Percentiles rank a stretch among this genome's conserved stretches.
These are phyloP conservation scores for Colinus virginianus DNA, from an alignment of 2,113 vertebrate species.

Conservation along the genomic window DNA sequence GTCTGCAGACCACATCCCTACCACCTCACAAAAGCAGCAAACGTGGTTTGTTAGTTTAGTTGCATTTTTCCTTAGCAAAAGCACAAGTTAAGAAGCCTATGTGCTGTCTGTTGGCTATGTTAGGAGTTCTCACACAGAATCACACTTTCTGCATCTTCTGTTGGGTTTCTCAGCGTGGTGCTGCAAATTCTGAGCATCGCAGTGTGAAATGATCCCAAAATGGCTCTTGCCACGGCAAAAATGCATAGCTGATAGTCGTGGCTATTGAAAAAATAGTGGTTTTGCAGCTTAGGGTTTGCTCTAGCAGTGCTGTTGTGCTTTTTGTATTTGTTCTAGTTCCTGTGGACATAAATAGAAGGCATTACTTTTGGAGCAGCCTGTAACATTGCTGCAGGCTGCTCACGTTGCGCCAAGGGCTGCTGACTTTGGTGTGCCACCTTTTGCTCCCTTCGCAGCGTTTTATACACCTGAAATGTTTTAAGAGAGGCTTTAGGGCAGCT, in stretches of 20 bases:
- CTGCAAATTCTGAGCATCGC: background rate
- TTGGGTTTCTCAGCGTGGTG: background rate
- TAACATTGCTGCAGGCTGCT: rapidly evolving
- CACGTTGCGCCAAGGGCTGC: rapidly evolving
- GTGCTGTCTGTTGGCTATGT: background rate
- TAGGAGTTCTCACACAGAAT: background rate
- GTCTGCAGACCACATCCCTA: background rate
- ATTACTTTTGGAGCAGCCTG: no score
- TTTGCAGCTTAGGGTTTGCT: no score
- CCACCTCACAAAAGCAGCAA: background rate
- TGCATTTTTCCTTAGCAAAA: background rate
- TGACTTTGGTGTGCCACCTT: background rate
- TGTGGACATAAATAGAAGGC: no score
- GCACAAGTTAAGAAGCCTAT: background rate
- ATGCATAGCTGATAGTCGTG: no score
- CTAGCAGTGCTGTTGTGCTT: no score
- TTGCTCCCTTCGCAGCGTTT: background rate
- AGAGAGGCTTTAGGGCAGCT: background rate
- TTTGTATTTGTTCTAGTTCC: no score
- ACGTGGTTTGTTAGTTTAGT: background rate
- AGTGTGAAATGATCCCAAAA: background rate
- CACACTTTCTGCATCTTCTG: background rate
- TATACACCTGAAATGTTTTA: background rate
- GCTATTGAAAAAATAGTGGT: no score
- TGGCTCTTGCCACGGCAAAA: rapidly evolving